Evolutionary conservation across 2,797 vertebrate genomes (phyloP), one percentile per base, ranked within the genome.

Genomic region (Liasis olivaceus): DNA sequence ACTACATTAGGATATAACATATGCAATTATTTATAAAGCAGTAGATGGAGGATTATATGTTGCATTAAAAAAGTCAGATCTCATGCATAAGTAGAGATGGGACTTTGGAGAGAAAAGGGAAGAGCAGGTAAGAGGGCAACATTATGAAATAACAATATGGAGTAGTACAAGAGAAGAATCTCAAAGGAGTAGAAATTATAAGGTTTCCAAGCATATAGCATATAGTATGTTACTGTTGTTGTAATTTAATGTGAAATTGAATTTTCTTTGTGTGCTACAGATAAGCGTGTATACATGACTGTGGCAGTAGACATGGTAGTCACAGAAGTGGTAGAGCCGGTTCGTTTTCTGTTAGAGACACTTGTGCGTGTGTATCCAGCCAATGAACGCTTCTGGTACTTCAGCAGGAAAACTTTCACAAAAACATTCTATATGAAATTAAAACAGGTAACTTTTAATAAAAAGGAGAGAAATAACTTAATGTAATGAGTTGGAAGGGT

Each of bases 361-460:
- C 97, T 99, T 1, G 98, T 99, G 72, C 98, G 99, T 28, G 98
- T 99, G 13, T 99, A 99, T 93, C 99, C 99, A 36, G 98, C 99
- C 88, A 99, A 99, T 0, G 99, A 99, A 89, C 98, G 99, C 87
- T 99, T 99, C 96, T 99, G 99, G 99, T 99, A 99, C 97, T 99
- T 99, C 97, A 99, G 99, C 97, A 98, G 99, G 89, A 99, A 99
- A 97, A 98, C 98, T 94, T 99, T 99, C 97, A 99, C 98, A 0
- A 99, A 99, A 97, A 99, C 98, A 2, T 99, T 99, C 96, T 98
- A 98, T 95, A 98, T 99, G 97, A 99, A 98, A 96, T 98, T 99
- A 24, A 98, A 98, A 92, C 98, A 98, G 98, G 99, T 99, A 98
- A 6, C 89, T 26, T 3, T 93, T 54, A 47, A 86, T n/a, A 22